These are phyloP conservation scores for Apis dorsata DNA, from an alignment of 1,140 invertebrate species.

Conservation along the genomic window DNA sequence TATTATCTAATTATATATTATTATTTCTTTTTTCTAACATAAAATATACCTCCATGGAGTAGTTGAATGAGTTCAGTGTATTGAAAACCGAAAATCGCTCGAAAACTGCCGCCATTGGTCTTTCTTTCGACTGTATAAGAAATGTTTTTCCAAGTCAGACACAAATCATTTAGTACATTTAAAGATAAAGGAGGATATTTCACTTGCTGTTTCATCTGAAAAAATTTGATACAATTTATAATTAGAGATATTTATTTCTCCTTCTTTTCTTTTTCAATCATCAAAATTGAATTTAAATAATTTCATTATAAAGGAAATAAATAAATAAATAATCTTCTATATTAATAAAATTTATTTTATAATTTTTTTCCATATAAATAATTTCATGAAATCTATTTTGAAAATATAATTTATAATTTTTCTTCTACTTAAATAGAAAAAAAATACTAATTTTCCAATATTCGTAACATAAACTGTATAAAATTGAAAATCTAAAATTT, in stretches of 20 bases:
- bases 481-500: neutral
- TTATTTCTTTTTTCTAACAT: neutral
- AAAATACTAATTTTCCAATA: neutral
- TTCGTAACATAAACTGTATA: neutral
- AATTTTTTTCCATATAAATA: too few relatives aligned
- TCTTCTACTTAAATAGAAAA: too few relatives aligned
- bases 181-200: neutral
- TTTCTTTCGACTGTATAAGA: slow-evolving; percentile 57
- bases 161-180: slow-evolving; percentile 45
- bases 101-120: slow-evolving; percentile 43
- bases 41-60: slow-evolving; percentile 60
- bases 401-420: too few relatives aligned
- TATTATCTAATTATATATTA: neutral
- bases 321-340: neutral
- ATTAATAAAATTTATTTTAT: too few relatives aligned
- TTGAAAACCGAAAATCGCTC: slow-evolving; percentile 55
- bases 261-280: neutral
- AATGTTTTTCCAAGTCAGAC: slow-evolving; percentile 65
- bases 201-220: slow-evolving; percentile 7
- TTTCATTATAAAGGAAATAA: too few relatives aligned
- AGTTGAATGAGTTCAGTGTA: slow-evolving; percentile 53
- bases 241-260: neutral
- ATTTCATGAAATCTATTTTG: too few relatives aligned
- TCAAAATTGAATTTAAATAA: too few relatives aligned
- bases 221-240: neutral